A percentile compares a stretch with the other conserved stretches of the same genome.
phyloP scores from a whole-genome alignment of 2,113 vertebrate species.

The Indicator maculatus region DNA sequence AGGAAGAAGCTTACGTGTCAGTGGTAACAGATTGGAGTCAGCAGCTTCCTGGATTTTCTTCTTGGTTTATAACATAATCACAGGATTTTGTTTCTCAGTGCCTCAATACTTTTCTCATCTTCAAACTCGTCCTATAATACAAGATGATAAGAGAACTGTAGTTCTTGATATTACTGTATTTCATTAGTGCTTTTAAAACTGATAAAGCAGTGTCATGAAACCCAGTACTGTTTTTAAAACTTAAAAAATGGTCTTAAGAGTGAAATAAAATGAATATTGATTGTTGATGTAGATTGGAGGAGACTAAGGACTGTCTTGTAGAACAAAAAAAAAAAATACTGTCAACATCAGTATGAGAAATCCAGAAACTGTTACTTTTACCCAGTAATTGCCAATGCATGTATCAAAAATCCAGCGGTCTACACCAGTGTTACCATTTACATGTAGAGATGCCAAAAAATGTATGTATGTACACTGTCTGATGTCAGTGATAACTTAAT shows the following conservation, averaged over 20 bases:
- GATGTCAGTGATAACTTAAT: accelerated
- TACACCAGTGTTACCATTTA: background rate
- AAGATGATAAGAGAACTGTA: background rate
- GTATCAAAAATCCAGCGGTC: background rate
- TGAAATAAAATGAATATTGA: background rate
- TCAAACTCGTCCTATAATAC: background rate
- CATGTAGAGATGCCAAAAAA: background rate
- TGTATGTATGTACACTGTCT: background rate
- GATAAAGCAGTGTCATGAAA: background rate
- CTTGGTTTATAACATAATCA: background rate
- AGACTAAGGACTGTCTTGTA: background rate
- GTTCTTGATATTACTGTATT: background rate
- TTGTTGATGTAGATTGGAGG: background rate
- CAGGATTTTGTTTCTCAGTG: background rate
- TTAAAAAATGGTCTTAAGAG: background rate
- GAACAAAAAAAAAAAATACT: background rate
- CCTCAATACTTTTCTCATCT: background rate
- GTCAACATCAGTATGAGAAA: background rate
- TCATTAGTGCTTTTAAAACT: background rate
- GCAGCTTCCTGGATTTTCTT: background rate
- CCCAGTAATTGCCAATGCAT: background rate
- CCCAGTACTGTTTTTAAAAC: background rate
- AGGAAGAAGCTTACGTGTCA: background rate
- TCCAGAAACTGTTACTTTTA: background rate
- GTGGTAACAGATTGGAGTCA: background rate